Evolutionary conservation across 2,888 invertebrate species (phyloP).

Genomic region (Dromius quadrimaculatus): DNA sequence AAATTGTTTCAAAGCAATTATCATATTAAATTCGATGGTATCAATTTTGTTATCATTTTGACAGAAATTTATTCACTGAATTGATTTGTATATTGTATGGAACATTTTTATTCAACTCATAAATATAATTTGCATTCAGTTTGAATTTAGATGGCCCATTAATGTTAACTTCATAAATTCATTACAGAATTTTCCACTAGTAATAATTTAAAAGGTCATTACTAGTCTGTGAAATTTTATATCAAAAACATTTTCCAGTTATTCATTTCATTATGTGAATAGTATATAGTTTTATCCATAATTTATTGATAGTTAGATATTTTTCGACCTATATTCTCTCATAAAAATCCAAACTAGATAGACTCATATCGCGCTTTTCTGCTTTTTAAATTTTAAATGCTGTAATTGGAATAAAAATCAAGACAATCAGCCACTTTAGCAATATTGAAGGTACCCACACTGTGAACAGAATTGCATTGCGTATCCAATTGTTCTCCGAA

Average conservation of each 20-base stretch:
- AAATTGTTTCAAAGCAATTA: background rate
- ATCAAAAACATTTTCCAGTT: background rate
- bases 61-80: background rate
- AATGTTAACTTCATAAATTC: background rate
- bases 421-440: no score
- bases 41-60: constrained; percentile 1
- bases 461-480: no score
- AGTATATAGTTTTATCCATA: no score
- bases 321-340: no score
- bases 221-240: background rate
- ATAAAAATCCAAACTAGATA: no score
- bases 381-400: no score
- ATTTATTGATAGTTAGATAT: no score
- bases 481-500: no score
- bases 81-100: no score
- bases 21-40: background rate
- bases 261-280: background rate
- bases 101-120: background rate
- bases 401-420: no score
- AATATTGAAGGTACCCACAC: no score
- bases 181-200: background rate
- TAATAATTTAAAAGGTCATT: background rate
- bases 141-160: background rate
- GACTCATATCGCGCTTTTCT: no score
- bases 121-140: background rate